Conservation (phyloP, 92 coral and sea anemone species). For the Nematostella vectensis region DNA sequence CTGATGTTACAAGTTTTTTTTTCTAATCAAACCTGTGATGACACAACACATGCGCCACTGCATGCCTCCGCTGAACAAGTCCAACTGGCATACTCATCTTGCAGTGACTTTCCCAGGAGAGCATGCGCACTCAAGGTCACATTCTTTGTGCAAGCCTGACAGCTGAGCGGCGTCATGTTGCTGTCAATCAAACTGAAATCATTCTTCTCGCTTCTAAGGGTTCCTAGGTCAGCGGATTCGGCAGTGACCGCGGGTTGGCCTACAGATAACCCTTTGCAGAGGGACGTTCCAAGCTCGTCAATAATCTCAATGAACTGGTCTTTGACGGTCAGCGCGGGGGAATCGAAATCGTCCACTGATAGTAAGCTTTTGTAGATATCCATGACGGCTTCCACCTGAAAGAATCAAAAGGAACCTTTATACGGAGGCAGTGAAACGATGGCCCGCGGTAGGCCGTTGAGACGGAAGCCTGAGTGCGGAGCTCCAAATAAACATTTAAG, state of each 20-base stretch:
- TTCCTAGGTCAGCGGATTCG: slow-evolving; percentile 36
- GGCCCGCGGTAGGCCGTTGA: too few relatives aligned
- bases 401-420: neutral
- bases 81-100: slow-evolving; percentile 62
- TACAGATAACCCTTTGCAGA: slow-evolving; percentile 57
- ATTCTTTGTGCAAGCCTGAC: slow-evolving; percentile 36
- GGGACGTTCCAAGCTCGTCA: slow-evolving; percentile 48
- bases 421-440: too few relatives aligned
- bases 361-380: slow-evolving; percentile 32
- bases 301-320: slow-evolving; percentile 27
- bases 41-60: slow-evolving; percentile 84
- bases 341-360: slow-evolving; percentile 37
- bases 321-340: slow-evolving; percentile 43
- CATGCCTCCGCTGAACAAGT: slow-evolving; percentile 62
- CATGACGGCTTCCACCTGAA: slow-evolving; percentile 48
- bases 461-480: too few relatives aligned
- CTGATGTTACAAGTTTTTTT: too few relatives aligned
- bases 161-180: slow-evolving; percentile 37
- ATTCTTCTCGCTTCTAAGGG: slow-evolving; percentile 51
- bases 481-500: too few relatives aligned
- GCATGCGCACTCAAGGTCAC: slow-evolving; percentile 37
- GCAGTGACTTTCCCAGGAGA: slow-evolving; percentile 54
- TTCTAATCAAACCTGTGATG: slow-evolving; percentile 95
- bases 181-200: slow-evolving; percentile 37
- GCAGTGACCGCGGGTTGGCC: slow-evolving; percentile 60